A percentile compares a stretch with the other conserved stretches of the same genome.
phyloP scores from a whole-genome alignment of 2,797 vertebrate species.

The Hybognathus amarus region DNA sequence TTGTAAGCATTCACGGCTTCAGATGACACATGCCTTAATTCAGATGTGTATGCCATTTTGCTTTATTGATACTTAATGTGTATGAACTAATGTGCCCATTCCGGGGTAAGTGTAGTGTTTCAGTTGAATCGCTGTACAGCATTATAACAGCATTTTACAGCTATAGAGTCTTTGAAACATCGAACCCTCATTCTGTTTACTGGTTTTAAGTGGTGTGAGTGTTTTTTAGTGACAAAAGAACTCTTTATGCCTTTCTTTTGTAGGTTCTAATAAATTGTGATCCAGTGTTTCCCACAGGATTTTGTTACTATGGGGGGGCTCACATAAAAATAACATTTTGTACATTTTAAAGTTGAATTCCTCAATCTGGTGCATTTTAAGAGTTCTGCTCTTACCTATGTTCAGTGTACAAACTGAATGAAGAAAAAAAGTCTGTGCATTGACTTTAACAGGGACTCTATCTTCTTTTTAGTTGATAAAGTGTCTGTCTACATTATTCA shows the following conservation, averaged over 20 bases:
- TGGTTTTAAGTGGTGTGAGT: neutral
- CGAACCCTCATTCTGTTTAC: neutral
- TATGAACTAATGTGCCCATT: neutral
- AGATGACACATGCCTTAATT: neutral
- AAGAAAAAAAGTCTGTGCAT: neutral
- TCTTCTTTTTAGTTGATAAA: neutral
- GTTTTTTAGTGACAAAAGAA: neutral
- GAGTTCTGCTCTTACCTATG: neutral
- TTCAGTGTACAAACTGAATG: neutral
- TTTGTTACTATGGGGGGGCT: neutral
- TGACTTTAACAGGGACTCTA: neutral
- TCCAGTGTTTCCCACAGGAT: neutral
- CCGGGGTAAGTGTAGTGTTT: neutral
- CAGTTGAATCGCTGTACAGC: neutral
- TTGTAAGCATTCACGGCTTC: neutral
- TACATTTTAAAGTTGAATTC: neutral
- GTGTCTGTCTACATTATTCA: neutral
- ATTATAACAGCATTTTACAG: neutral
- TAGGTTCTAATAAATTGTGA: neutral
- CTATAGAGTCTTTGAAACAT: neutral
- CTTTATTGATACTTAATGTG: neutral
- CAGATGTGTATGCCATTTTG: slow-evolving; percentile 1
- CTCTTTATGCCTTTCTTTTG: neutral
- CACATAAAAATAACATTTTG: neutral
- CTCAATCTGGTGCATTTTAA: neutral